Evolutionary conservation across 92 coral and sea anemone genomes (phyloP).

Genomic region (Porites rus): DNA sequence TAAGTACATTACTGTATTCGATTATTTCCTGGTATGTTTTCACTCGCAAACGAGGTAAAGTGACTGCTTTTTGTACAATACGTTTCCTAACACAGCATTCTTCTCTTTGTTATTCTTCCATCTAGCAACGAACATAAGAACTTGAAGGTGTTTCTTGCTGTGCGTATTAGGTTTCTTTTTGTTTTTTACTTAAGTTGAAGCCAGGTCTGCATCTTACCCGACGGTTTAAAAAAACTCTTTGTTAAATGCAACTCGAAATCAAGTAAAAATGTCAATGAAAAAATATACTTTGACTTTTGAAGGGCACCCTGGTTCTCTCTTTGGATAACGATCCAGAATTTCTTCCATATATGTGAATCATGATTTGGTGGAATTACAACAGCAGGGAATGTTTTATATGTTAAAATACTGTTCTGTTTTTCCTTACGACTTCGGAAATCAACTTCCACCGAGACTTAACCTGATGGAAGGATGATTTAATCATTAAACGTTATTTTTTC

Average conservation of each 20-base stretch:
- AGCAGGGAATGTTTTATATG: not conserved
- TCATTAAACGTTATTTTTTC: conserved; percentile 2
- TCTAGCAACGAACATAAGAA: no score
- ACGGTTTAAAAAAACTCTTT: conserved; percentile 3
- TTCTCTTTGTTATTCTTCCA: no score
- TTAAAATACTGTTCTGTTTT: not conserved
- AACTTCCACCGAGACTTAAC: not conserved
- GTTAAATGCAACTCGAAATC: conserved; percentile 1
- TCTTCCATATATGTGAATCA: not conserved
- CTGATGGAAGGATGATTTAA: not conserved
- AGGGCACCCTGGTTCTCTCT: not conserved
- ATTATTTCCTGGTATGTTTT: no score
- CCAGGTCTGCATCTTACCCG: no score
- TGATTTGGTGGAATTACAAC: not conserved
- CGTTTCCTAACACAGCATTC: no score
- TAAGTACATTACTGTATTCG: no score
- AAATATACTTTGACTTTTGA: not conserved
- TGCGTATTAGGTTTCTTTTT: no score
- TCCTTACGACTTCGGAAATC: no score
- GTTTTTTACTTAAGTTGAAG: no score
- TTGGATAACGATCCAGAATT: not conserved
- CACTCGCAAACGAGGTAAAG: no score
- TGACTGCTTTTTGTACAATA: no score
- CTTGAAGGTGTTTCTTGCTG: no score
- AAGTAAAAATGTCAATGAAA: not conserved